Evolutionary conservation across 2,888 invertebrate genomes (phyloP).

Genomic region (Anaspis maculata): DNA sequence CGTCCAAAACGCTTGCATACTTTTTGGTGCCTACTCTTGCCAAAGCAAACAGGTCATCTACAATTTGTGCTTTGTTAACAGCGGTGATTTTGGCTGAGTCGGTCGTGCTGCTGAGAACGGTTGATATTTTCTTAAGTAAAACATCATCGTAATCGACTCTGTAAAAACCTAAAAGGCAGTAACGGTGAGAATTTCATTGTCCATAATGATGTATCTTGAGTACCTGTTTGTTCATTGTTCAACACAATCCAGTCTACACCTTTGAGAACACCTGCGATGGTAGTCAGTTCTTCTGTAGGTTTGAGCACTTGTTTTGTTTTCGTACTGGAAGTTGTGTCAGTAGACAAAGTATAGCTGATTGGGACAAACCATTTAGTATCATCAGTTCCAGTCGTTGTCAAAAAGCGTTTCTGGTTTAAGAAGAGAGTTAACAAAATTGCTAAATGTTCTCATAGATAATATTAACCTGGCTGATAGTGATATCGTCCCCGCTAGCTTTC

Average conservation of each 20-base stretch:
- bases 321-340: too few species aligned
- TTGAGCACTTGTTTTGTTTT: too few species aligned
- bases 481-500: slow-evolving; percentile 13
- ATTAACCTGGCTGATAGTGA: slow-evolving; percentile 25
- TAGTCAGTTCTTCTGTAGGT: too few species aligned
- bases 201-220: too few species aligned
- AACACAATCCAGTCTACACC: slow-evolving; percentile 9
- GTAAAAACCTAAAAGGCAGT: slow-evolving; percentile 10
- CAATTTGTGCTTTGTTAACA: slow-evolving; percentile 60
- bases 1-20: slow-evolving; percentile 2
- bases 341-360: slow-evolving; percentile 47
- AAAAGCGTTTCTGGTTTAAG: slow-evolving; percentile 16
- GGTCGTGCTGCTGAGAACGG: slow-evolving; percentile 8
- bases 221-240: slow-evolving; percentile 10
- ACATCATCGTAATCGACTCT: slow-evolving; percentile 52
- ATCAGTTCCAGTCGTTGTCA: too few species aligned
- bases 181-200: too few species aligned
- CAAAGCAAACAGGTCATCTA: slow-evolving; percentile 68
- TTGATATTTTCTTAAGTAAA: slow-evolving; percentile 46
- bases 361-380: slow-evolving; percentile 43
- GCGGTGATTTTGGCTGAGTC: slow-evolving; percentile 44
- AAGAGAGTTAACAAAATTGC: background rate
- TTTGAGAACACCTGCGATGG: slow-evolving; percentile 2
- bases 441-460: background rate
- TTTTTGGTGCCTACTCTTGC: slow-evolving; percentile 51